Base-by-base conservation (phyloP, 2,888 invertebrate genomes). In the Philonicus albiceps region DNA sequence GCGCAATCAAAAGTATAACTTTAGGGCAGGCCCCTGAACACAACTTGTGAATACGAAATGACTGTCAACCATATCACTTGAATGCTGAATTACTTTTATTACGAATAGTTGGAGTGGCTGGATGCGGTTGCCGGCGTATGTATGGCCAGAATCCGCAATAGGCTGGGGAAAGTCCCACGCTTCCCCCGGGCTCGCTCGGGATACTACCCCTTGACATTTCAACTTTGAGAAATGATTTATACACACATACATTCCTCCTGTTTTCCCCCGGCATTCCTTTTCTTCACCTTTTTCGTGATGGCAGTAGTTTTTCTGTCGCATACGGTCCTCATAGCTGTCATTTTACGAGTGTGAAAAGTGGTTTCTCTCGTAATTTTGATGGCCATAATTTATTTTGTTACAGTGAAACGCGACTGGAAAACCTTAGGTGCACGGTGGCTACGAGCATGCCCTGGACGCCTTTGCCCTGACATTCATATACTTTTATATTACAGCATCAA, bases 291-390 rank as follows among this genome's bases (percentile, higher is more conserved):
- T 78, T 78, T 75, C 37, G 27, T 43, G 19, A 27, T n/a, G 81
- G 30, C 30, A 55, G 55, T 81, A 81, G 64, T 83, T 83, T 83
- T 83, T 64, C 83, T 81, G 83, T 83, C 83, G 64, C 83, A 83
- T 37, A 34, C 76, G 37, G 55, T 83, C 83, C 83, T 72, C 83
- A 83, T 83, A 83, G 55, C 83, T 87, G 87, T 87, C 87, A 87
- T 53, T 85, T 87, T 85, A 87, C 78, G 73, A 87, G 87, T 87
- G 87, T 87, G 87, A 87, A 87, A 87, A 87, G 87, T 87, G 87
- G 87, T 87, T 87, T 87, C 64, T 87, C 87, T 87, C 73, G 87
- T 87, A 87, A 87, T 87, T 87, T 80, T 87, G 76, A 87, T 87
- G 85, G 74, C 80, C 49, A 86, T 87, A 87, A 87, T 87, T 87